Percentiles rank a stretch among this genome's conserved stretches.
These are phyloP conservation scores for Pelochelys cantorii DNA, from an alignment of 2,797 vertebrate genomes.

Conservation along the genomic window DNA sequence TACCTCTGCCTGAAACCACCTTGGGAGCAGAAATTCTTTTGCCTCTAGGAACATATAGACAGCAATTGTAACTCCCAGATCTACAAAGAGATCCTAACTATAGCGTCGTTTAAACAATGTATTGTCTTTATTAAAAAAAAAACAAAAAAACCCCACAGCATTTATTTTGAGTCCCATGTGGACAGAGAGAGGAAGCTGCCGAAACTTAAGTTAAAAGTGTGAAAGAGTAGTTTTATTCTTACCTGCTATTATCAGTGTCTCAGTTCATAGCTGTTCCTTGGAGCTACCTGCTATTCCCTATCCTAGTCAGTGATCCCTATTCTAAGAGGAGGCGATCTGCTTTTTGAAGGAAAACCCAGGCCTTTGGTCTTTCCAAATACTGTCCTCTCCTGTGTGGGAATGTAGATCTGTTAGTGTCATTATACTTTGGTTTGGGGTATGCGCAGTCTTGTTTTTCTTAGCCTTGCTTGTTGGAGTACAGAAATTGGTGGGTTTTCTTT, in stretches of 20 bases:
- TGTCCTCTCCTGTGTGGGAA: background rate
- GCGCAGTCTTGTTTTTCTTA: background rate
- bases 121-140: background rate
- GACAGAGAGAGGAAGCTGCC: background rate
- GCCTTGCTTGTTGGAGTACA: background rate
- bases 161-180: background rate
- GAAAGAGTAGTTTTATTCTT: background rate
- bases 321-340: background rate
- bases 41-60: background rate
- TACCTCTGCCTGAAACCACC: background rate
- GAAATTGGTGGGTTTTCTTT: background rate
- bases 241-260: background rate
- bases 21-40: background rate
- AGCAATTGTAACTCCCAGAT: background rate
- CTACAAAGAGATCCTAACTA: background rate
- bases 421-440: background rate
- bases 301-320: background rate
- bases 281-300: background rate
- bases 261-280: background rate
- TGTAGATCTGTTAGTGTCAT: background rate
- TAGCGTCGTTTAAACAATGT: background rate
- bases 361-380: background rate
- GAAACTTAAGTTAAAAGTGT: background rate
- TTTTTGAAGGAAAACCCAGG: background rate
- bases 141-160: no score